Evolutionary conservation across 1,140 invertebrate species (phyloP), one percentile per base, ranked within the genome.

Genomic region (Solen grandis): DNA sequence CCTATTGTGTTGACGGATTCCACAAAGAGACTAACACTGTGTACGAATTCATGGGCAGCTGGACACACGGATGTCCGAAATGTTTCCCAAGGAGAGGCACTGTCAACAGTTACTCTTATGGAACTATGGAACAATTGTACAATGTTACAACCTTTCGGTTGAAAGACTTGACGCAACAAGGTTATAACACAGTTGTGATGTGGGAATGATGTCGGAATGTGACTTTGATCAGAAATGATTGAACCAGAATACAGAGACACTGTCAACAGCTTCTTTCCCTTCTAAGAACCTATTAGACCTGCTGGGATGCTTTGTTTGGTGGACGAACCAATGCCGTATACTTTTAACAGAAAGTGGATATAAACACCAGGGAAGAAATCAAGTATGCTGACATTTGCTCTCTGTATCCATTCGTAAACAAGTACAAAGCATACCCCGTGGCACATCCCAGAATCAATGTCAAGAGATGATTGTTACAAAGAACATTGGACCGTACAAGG

Each of bases 311-410:
- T 2, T n/a, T 69, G 31, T 69, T 54, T 25, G 66, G 66, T 25
- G 38, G 66, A 16, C 2, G 66, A 16, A 69, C 46, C 13, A 69
- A 69, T 33, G 41, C 66, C 10, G 46, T 33, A 1, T 19, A 54
- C 4, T 19, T 54, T 2, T 69, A 69, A 25, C 31, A 54, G 50
- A 31, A 69, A 54, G 66, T 54, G 19, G 35, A 65, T 36, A 35
- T 36, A 29, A 69, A n/a, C 19, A 8, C 22, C 2, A 1, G 50
- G 1, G 25, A 69, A 19, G 66, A 69, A 16, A 69, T 69, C 25
- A 69, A 52, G 36, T 69, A 69, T 54, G 66, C 29, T 25, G 66
- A 52, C 29, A 54, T 69, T 31, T 69, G 46, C 31, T 69, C 25
- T 1, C 29, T 69, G 2, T 69, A 69, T 22, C 66, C 46, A 14